These are phyloP conservation scores for Ceratosolen fusciceps DNA, from an alignment of 1,140 invertebrate species.

Conservation along the genomic window DNA sequence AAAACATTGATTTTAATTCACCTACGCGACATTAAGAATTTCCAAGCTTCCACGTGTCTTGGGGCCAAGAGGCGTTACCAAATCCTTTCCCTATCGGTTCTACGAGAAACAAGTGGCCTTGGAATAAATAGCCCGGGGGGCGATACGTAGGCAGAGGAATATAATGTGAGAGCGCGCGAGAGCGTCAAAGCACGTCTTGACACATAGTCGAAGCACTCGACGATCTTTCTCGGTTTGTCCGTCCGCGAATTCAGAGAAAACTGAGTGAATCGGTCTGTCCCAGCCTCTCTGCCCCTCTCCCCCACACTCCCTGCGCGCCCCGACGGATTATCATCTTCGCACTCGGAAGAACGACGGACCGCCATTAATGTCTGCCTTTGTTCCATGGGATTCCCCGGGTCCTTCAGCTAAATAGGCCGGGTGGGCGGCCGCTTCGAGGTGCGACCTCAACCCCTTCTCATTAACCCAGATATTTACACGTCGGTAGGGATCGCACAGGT, in stretches of 20 bases:
- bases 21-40: too few species aligned
- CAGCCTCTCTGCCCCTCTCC: neutral
- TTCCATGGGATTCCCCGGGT: conserved; percentile 12
- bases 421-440: neutral
- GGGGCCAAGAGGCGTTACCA: too few species aligned
- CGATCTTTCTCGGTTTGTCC: neutral
- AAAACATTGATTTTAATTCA: too few species aligned
- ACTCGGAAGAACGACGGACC: neutral
- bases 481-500: neutral
- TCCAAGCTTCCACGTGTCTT: too few species aligned
- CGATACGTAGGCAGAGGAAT: too few species aligned
- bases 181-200: neutral
- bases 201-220: neutral
- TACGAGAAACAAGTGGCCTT: too few species aligned
- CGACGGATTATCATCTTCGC: neutral
- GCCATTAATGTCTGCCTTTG: conserved; percentile 2
- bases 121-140: too few species aligned
- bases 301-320: neutral
- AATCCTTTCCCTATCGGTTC: too few species aligned
- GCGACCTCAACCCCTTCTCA: conserved; percentile 50
- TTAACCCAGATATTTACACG: conserved; percentile 56
- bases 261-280: too few species aligned
- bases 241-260: neutral
- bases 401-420: neutral
- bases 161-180: too few species aligned